Evolutionary conservation across 1,140 invertebrate species (phyloP), one percentile per base, ranked within the genome.

Genomic region (Pseudomyrmex flavicornis): DNA sequence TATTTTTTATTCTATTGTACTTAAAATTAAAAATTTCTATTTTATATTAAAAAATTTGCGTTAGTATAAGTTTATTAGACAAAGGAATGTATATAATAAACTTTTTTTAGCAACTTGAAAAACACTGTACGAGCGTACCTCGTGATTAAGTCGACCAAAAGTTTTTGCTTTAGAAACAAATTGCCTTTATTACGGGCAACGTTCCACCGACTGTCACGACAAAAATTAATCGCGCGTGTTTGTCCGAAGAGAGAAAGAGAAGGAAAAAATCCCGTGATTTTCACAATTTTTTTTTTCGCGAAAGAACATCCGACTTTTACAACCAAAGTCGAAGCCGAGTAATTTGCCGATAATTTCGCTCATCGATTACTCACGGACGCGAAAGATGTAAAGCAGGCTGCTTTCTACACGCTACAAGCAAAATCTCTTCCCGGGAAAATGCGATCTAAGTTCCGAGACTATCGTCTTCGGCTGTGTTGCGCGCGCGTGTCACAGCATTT

Each of bases 381-480:
- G 20, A 20, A 15, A 22, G 44, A 63, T 54, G 66, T 15, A 58
- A 79, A 70, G n/a, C n/a, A 44, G 54, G 20, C n/a, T 80, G 44
- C 54, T 80, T 70, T 80, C 76, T 80, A 72, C 20, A 58, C 68
- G 2, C 13, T 15, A 35, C 17, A 13, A 50, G 3, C 8, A 7
- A 20, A 15, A 20, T 69, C 68, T 35, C n/a, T 0, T 56, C 20
- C 2, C 54, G 22, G 3, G 12, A 20, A 26, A 26, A n/a, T 7
- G 1, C 0, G 22, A 12, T 12, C 46, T 4, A 65, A 35, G 35
- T 35, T 65, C 22, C 35, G 22, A 22, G 26, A 46, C 26, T 26
- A 26, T 26, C 48, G 15, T 2, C 26, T 61, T 26, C 20, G 20
- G 2, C 5, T 17, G 13, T 9, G 10, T n/a, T 2, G 35, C 35